Evolutionary conservation across 1,140 invertebrate species (phyloP).

Genomic region (Campoletis sonorensis): DNA sequence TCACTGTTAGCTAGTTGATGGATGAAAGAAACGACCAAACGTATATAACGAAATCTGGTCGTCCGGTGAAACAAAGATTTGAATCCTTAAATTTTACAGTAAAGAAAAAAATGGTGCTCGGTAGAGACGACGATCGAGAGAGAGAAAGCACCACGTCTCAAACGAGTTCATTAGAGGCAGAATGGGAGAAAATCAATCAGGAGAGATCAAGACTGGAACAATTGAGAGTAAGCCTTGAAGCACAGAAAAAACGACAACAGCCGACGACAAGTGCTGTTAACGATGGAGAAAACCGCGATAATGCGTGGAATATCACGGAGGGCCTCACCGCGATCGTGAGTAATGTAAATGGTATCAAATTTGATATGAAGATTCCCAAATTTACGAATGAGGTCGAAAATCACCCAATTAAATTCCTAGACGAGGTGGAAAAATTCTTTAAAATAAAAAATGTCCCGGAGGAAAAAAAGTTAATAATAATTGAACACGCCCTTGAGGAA

Average conservation of each 20-base stretch:
- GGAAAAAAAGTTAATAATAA: not conserved
- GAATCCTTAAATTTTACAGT: not conserved
- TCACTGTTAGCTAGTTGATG: not conserved
- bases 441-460: not conserved
- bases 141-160: not conserved
- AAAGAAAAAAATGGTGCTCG: not conserved
- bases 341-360: not conserved
- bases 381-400: not conserved
- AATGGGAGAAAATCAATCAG: no score
- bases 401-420: not conserved
- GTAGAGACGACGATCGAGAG: not conserved
- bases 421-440: not conserved
- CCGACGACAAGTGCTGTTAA: not conserved
- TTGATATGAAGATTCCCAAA: conserved; percentile 2
- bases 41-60: not conserved
- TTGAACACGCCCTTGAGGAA: not conserved
- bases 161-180: not conserved
- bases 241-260: not conserved
- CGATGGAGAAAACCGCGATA: not conserved
- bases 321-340: not conserved
- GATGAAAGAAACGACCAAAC: not conserved
- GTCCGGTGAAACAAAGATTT: not conserved
- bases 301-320: not conserved
- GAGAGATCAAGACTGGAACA: no score
- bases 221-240: no score